Conservation (phyloP, 2,888 invertebrate genomes). For the Calliopum simillimum region DNA sequence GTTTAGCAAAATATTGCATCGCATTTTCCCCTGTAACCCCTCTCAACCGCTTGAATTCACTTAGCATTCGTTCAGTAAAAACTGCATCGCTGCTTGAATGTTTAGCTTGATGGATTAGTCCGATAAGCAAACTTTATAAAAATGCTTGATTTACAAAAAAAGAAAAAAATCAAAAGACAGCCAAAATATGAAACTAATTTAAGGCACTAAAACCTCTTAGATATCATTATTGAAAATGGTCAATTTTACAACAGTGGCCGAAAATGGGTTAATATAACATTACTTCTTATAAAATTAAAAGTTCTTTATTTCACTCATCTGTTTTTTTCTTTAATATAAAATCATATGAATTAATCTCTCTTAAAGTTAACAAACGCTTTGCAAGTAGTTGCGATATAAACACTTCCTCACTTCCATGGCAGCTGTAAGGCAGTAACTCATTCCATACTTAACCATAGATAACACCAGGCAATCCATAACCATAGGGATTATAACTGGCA, state of each 20-base stretch:
- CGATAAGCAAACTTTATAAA: conserved; percentile 1
- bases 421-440: conserved; percentile 15
- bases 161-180: no score
- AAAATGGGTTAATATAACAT: no score
- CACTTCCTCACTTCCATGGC: neutral
- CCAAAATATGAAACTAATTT: no score
- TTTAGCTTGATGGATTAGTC: neutral
- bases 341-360: conserved; percentile 35
- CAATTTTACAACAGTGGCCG: no score
- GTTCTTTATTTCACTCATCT: no score
- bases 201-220: no score
- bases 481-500: conserved; percentile 42
- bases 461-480: conserved; percentile 39
- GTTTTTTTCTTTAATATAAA: no score
- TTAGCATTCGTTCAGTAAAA: neutral
- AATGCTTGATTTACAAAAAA: neutral
- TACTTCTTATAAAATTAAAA: no score
- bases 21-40: neutral
- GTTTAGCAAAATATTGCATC: conserved; percentile 23
- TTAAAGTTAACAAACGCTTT: conserved; percentile 23
- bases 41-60: neutral
- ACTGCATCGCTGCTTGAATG: conserved; percentile 4
- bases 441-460: conserved; percentile 31
- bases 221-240: no score
- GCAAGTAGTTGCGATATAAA: neutral